A percentile compares a stretch with the other conserved stretches of the same genome.
These are phyloP conservation scores for Agapornis canus DNA, from an alignment of 2,797 vertebrate species.

Conservation along the genomic window DNA sequence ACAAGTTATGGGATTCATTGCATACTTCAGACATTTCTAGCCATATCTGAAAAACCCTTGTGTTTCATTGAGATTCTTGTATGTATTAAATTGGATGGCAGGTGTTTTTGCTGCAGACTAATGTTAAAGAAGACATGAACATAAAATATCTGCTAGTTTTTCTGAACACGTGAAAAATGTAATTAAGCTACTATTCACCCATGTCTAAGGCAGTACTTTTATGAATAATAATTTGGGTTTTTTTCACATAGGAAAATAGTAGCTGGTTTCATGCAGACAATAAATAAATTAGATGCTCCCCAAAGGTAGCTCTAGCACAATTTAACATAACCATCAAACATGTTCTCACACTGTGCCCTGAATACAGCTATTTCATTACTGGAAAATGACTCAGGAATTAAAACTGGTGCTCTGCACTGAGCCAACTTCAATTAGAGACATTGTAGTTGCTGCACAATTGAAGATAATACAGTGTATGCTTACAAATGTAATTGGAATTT, in stretches of 20 bases:
- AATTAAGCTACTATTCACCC: constrained; percentile 9
- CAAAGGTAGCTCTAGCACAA: constrained; percentile 36
- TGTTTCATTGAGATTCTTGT: background rate
- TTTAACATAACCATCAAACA: constrained; percentile 27
- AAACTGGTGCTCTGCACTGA: constrained; percentile 48
- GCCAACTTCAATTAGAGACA: constrained; percentile 64
- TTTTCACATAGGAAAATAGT: background rate
- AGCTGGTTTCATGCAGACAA: constrained; percentile 9
- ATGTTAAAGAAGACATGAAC: background rate
- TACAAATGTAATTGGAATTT: constrained; percentile 58
- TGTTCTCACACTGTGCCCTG: constrained; percentile 33
- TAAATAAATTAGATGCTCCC: constrained; percentile 34
- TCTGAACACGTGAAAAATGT: background rate
- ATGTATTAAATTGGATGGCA: background rate
- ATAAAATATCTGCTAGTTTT: background rate
- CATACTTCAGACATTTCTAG: background rate
- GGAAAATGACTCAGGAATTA: constrained; percentile 63
- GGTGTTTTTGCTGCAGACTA: background rate
- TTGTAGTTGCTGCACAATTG: constrained; percentile 45
- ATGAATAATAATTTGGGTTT: background rate
- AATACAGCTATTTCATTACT: constrained; percentile 58
- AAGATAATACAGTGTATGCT: constrained; percentile 48
- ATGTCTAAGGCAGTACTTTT: background rate
- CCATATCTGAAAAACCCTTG: background rate
- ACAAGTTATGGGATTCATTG: background rate